A percentile compares a stretch with the other conserved stretches of the same genome.
These are phyloP conservation scores for Parazoanthus swiftii DNA, from an alignment of 92 coral and sea anemone genomes.

Conservation along the genomic window DNA sequence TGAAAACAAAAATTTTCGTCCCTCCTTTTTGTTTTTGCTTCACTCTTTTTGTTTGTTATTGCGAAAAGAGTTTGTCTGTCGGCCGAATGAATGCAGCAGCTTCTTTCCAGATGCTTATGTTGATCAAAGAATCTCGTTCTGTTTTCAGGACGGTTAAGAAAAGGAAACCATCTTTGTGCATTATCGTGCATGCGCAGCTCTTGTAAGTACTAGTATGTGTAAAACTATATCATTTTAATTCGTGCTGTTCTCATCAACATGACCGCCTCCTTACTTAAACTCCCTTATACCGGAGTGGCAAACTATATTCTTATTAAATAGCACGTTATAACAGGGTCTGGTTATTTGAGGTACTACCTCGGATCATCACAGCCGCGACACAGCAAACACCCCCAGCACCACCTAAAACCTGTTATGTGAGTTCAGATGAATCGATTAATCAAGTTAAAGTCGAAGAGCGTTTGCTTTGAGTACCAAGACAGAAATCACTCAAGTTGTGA, in stretches of 20 bases:
- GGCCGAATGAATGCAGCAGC: too few species aligned
- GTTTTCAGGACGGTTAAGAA: too few species aligned
- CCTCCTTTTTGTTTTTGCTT: not conserved
- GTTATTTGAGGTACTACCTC: conserved; percentile 42
- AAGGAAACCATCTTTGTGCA: too few species aligned
- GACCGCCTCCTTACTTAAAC: not conserved
- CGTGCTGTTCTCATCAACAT: not conserved
- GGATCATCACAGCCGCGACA: conserved; percentile 12
- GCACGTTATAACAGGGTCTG: not conserved
- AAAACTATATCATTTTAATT: too few species aligned
- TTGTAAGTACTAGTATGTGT: too few species aligned
- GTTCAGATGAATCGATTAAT: conserved; percentile 40
- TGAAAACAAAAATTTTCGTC: too few species aligned
- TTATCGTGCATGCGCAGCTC: too few species aligned
- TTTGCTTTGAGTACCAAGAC: not conserved
- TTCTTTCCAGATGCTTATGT: too few species aligned
- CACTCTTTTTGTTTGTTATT: not conserved
- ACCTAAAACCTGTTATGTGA: conserved; percentile 32
- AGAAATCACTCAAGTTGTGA: not conserved
- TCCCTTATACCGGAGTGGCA: not conserved
- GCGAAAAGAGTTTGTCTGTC: too few species aligned
- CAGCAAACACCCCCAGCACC: conserved; percentile 19
- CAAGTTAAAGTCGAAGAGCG: not conserved
- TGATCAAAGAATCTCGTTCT: too few species aligned
- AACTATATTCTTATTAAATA: not conserved